These are phyloP conservation scores for Lepus townsendii DNA, from an alignment of 2,797 vertebrate species.

Conservation along the genomic window DNA sequence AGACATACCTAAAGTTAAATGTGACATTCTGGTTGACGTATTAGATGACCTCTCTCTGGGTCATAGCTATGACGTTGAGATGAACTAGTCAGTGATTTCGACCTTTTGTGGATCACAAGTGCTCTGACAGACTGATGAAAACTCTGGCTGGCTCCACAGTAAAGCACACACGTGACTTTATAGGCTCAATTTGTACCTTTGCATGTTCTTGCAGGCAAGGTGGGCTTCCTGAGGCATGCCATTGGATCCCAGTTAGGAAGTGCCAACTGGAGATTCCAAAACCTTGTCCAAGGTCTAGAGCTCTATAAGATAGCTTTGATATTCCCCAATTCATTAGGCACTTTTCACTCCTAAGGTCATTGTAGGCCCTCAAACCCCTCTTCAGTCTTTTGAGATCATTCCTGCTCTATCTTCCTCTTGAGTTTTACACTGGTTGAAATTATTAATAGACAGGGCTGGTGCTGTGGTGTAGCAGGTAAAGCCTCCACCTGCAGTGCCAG, in stretches of 20 bases:
- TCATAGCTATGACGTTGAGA: neutral
- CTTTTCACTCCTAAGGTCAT: constrained; percentile 20
- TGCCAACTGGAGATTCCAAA: constrained; percentile 19
- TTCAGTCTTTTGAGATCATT: neutral
- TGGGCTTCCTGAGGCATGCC: neutral
- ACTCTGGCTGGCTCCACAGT: neutral
- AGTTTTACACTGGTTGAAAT: neutral
- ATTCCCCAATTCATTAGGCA: constrained; percentile 1
- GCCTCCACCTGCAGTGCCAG: too few species aligned
- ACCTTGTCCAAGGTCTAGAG: neutral
- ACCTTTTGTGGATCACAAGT: constrained; percentile 19
- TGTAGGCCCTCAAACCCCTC: neutral
- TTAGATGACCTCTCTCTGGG: neutral
- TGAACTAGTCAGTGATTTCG: neutral
- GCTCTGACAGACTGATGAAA: constrained; percentile 1
- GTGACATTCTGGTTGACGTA: constrained; percentile 37
- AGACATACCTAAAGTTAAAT: constrained; percentile 60
- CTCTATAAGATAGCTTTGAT: neutral
- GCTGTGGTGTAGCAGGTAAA: too few species aligned
- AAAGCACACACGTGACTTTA: neutral
- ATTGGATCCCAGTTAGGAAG: neutral
- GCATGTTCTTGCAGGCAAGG: neutral
- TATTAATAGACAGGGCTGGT: too few species aligned
- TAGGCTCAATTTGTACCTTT: neutral
- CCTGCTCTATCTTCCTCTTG: neutral